Evolutionary conservation across 2,888 invertebrate species (phyloP).

Genomic region (Stegana nigrithorax): DNA sequence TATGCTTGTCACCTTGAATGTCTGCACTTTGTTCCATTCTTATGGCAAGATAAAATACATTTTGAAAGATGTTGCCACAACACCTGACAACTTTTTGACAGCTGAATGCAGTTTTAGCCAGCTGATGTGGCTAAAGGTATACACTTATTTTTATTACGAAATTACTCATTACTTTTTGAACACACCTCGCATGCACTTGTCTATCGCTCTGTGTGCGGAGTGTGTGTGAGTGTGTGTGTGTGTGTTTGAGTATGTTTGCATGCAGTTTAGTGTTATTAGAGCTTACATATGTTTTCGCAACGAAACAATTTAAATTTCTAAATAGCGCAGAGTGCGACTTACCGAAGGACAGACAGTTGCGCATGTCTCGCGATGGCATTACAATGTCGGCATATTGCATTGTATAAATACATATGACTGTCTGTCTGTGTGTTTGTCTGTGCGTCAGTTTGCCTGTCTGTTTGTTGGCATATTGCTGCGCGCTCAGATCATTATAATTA

Average conservation of each 20-base stretch:
- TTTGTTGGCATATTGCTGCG: slow-evolving; percentile 31
- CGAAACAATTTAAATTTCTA: slow-evolving; percentile 52
- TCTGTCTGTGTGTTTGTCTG: slow-evolving; percentile 37
- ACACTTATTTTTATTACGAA: no score
- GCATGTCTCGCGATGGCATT: neutral
- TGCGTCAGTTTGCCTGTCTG: slow-evolving; percentile 28
- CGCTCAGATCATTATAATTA: slow-evolving; percentile 46
- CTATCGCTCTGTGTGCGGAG: no score
- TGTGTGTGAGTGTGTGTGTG: slow-evolving; percentile 17
- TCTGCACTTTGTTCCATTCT: no score
- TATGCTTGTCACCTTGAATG: no score
- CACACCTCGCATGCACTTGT: no score
- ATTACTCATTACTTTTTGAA: no score
- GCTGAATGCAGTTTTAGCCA: no score
- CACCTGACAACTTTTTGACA: no score
- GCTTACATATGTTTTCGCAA: slow-evolving; percentile 51
- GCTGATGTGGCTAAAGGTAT: no score
- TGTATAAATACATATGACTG: slow-evolving; percentile 46
- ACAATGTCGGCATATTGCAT: slow-evolving; percentile 34
- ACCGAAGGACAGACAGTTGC: neutral
- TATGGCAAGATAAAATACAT: no score
- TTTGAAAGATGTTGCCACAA: no score
- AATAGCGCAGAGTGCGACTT: neutral
- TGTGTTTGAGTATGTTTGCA: slow-evolving; percentile 28
- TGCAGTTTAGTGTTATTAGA: slow-evolving; percentile 56